Evolutionary conservation across 1,140 invertebrate genomes (phyloP).

Genomic region (Listronotus oregonensis): DNA sequence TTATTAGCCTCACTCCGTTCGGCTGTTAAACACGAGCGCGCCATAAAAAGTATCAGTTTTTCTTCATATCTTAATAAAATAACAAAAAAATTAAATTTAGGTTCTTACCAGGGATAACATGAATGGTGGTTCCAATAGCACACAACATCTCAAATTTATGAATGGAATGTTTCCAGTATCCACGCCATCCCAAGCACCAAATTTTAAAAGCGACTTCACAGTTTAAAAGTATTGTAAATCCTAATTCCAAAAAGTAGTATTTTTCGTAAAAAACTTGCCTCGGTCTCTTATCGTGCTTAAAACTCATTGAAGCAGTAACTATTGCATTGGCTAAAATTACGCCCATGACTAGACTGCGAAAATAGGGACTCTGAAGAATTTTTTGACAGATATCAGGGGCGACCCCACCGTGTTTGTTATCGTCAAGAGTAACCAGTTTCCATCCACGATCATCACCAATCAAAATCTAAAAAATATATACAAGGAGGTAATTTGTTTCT

Average conservation of each 20-base stretch:
- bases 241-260: conserved; percentile 95
- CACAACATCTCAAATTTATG: conserved; percentile 98
- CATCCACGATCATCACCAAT: conserved; percentile 88
- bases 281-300: conserved; percentile 87
- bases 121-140: conserved; percentile 92
- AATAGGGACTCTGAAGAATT: conserved; percentile 89
- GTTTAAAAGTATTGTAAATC: conserved; percentile 93
- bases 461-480: conserved; percentile 70
- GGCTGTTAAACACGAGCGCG: no score
- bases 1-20: no score
- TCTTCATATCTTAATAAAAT: no score
- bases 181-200: conserved; percentile 93
- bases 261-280: conserved; percentile 82
- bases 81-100: no score
- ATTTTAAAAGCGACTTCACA: conserved; percentile 97
- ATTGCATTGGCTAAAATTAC: conserved; percentile 95
- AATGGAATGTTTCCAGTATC: conserved; percentile 94
- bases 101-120: conserved; percentile 76
- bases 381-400: conserved; percentile 87
- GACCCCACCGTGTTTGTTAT: conserved; percentile 88
- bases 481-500: no score
- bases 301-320: conserved; percentile 94
- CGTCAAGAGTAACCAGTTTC: conserved; percentile 93
- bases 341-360: conserved; percentile 90
- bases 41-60: no score